Percentiles rank a stretch among this genome's conserved stretches.
Conservation (phyloP, 1,140 invertebrate genomes). For the Drosophila erecta region DNA sequence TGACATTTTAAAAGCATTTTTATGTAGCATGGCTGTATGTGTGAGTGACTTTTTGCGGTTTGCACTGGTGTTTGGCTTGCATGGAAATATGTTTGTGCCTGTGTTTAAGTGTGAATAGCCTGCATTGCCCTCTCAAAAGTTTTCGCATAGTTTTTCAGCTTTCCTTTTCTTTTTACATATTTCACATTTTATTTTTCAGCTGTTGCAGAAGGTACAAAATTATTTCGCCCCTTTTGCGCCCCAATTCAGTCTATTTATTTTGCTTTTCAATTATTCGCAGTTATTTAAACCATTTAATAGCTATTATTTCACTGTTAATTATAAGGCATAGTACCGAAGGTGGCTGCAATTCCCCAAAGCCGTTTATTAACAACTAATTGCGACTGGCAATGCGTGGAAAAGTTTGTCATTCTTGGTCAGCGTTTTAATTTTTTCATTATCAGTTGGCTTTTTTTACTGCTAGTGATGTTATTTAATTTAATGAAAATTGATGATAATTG, state of each 20-base stretch:
- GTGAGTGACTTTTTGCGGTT: slow-evolving; percentile 68
- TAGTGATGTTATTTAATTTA: slow-evolving; percentile 53
- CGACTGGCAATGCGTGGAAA: slow-evolving; percentile 33
- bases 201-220: slow-evolving; percentile 11
- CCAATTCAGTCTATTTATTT: slow-evolving; percentile 37
- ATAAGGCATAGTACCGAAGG: slow-evolving; percentile 28
- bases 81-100: slow-evolving; percentile 29
- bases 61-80: slow-evolving; percentile 26
- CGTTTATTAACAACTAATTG: slow-evolving; percentile 60
- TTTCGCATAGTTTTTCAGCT: slow-evolving; percentile 14
- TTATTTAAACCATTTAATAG: slow-evolving; percentile 76
- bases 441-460: slow-evolving; percentile 33
- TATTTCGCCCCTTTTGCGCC: not conserved
- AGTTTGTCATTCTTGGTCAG: slow-evolving; percentile 24
- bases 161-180: slow-evolving; percentile 33
- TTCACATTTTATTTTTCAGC: slow-evolving; percentile 28
- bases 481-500: slow-evolving; percentile 73
- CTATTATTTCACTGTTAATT: slow-evolving; percentile 73
- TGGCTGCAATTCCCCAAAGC: slow-evolving; percentile 10
- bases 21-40: slow-evolving; percentile 51
- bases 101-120: slow-evolving; percentile 46
- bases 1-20: slow-evolving; percentile 84
- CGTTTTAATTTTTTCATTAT: not conserved
- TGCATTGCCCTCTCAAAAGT: slow-evolving; percentile 28
- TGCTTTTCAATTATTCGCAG: slow-evolving; percentile 45